Conservation (phyloP, 2,113 vertebrate genomes). For the Neotragus moschatus region DNA sequence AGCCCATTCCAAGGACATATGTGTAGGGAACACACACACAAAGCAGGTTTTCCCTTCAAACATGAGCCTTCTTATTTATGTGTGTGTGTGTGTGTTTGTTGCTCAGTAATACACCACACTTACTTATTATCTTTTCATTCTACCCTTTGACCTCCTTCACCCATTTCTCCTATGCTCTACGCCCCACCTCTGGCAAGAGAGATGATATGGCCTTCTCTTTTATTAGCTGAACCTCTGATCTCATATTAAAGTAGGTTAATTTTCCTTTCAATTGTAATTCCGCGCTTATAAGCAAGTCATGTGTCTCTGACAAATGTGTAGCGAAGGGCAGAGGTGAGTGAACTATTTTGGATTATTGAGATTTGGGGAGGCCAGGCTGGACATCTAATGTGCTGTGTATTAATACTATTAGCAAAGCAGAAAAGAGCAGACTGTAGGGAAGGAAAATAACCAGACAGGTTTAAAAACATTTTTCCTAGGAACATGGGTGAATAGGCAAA, state of each 20-base stretch:
- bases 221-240: not conserved
- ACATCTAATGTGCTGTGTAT: not conserved
- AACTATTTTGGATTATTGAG: not conserved
- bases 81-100: not conserved
- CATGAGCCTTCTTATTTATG: not conserved
- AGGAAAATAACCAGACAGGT: not conserved
- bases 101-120: not conserved
- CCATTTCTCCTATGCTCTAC: not conserved
- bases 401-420: not conserved
- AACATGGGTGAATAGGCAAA: not conserved
- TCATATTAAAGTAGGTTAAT: not conserved
- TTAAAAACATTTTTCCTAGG: not conserved
- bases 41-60: not conserved
- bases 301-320: not conserved
- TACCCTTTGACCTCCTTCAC: not conserved
- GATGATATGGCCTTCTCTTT: not conserved
- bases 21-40: not conserved
- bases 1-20: not conserved
- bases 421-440: not conserved
- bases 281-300: not conserved
- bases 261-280: not conserved
- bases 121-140: not conserved
- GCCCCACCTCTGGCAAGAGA: not conserved
- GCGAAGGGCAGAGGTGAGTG: not conserved
- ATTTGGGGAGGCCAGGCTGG: not conserved